Conservation (phyloP, 2,888 invertebrate genomes). For the Synergus gifuensis region DNA sequence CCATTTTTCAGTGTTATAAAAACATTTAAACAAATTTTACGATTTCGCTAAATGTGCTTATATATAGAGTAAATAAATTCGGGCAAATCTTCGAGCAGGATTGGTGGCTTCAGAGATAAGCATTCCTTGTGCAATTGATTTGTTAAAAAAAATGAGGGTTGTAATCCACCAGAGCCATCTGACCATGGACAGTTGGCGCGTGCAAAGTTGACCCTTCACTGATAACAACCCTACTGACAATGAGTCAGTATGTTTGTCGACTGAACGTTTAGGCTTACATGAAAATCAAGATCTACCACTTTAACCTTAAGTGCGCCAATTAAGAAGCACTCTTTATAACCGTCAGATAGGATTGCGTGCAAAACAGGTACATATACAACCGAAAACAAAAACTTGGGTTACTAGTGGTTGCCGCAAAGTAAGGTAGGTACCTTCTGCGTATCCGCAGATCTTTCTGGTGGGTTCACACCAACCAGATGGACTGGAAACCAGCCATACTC, state of each 20-base stretch:
- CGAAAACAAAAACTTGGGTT: constrained; percentile 39
- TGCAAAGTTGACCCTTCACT: neutral
- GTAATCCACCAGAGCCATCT: too few species aligned
- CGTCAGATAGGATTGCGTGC: constrained; percentile 25
- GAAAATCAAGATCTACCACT: constrained; percentile 28
- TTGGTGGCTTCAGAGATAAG: too few species aligned
- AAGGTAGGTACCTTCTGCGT: constrained; percentile 38
- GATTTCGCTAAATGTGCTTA: too few species aligned
- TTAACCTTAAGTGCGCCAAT: constrained; percentile 34
- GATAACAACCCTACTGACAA: neutral
- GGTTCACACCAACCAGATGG: constrained; percentile 65
- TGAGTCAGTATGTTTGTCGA: neutral
- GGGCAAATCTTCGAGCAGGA: too few species aligned
- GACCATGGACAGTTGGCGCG: neutral
- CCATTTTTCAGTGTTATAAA: too few species aligned
- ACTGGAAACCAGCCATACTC: constrained; percentile 69
- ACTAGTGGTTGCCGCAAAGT: constrained; percentile 22
- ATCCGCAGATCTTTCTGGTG: constrained; percentile 60
- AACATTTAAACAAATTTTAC: too few species aligned
- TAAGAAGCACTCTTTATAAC: constrained; percentile 27
- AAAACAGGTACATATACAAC: constrained; percentile 11
- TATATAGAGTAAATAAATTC: too few species aligned
- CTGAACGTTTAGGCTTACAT: constrained; percentile 8
- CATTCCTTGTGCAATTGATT: too few species aligned
- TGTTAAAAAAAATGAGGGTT: too few species aligned